These are phyloP conservation scores for Leptinotarsa lineolata DNA, from an alignment of 1,140 invertebrate species.

Conservation along the genomic window DNA sequence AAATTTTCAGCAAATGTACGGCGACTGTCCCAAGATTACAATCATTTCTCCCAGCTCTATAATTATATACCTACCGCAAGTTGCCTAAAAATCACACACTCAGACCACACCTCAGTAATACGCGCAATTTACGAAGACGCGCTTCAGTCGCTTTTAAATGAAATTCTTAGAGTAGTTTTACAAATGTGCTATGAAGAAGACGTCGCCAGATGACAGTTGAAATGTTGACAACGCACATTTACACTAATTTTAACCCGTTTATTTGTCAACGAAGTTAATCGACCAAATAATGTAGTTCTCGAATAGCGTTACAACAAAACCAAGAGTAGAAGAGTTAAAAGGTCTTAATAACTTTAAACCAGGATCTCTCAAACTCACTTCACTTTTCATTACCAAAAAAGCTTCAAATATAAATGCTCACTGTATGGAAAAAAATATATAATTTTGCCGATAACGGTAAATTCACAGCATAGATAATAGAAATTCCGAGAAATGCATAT, in stretches of 20 bases:
- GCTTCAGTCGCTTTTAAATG: slow-evolving; percentile 16
- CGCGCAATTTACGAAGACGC: slow-evolving; percentile 14
- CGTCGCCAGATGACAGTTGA: slow-evolving; percentile 18
- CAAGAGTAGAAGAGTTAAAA: not conserved
- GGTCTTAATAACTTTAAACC: not conserved
- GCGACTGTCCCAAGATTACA: no score
- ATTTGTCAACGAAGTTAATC: not conserved
- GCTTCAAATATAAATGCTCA: no score
- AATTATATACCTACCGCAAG: not conserved
- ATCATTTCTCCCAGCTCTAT: no score
- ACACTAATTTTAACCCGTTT: slow-evolving; percentile 12
- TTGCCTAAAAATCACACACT: not conserved
- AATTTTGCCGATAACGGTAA: no score
- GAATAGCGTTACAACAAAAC: not conserved
- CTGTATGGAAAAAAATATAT: no score
- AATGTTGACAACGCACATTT: not conserved
- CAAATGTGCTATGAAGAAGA: slow-evolving; percentile 20
- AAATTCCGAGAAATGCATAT: no score
- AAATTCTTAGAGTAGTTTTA: slow-evolving; percentile 7
- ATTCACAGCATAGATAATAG: no score
- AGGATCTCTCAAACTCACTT: no score
- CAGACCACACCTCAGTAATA: slow-evolving; percentile 10
- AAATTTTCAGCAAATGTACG: no score
- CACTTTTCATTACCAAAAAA: no score
- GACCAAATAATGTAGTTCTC: slow-evolving; percentile 10